Evolutionary conservation across 2,113 vertebrate genomes (phyloP), one percentile per base, ranked within the genome.

Genomic region (Nymphicus hollandicus): DNA sequence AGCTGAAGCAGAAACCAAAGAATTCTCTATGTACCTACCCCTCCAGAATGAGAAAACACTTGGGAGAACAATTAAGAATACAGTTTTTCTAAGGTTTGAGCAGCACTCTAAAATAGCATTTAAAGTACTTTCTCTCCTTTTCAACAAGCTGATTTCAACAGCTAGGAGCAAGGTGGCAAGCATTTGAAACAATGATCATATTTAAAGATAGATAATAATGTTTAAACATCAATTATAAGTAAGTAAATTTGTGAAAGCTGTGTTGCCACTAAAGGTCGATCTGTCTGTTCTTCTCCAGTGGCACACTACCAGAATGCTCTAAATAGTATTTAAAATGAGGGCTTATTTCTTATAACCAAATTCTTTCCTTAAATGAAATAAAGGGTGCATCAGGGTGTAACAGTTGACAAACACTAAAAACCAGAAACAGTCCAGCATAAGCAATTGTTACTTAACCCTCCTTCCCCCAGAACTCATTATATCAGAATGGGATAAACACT

Each of bases 21-120:
- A 96, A 68, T 97, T 95, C 71, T 97, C 97, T 76, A 79, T 66
- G 70, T 83, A 97, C 83, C 96, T 47, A 97, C 95, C 91, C 98
- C 98, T 99, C 95, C 87, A 95, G 31, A 81, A 91, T 94, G 63
- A 94, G 28, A 49, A 94, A 95, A 64, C 39, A 83, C 41, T 33
- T 81, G 28, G 83, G 31, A 65, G 39, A 55, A 82, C 9, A 8
- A 64, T 5, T 68, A 81, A 88, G 77, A 91, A 53, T 5, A 46
- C 3, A 1, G 29, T 16, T 77, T 39, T 70, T 68, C 81, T 46
- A 63, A 33, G 72, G 31, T 83, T 80, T 28, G 2, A 60, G 44
- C 46, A 86, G 49, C 25, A 81, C n/a, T 55, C 68, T 87, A 93
- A 77, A 93, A 69, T 16, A 82, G 37, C 44, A 94, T 18, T 65